Conservation (phyloP, 37 sponge, comb jelly and placozoan species). For the Aplysina aerophoba region DNA sequence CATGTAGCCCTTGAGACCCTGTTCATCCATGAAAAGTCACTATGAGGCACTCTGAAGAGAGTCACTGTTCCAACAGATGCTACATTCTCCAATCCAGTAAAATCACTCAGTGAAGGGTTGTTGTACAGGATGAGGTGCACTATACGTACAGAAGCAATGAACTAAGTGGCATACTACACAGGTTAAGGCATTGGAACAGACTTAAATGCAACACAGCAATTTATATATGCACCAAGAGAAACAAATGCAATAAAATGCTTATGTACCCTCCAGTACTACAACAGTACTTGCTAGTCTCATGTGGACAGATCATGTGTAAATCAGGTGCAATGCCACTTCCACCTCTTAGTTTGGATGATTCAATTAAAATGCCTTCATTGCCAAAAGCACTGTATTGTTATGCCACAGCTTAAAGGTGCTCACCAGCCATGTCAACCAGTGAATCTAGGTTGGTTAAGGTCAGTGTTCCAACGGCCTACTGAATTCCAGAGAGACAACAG, state of each 20-base stretch:
- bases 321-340: no score
- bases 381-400: no score
- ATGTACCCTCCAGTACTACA: neutral
- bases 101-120: constrained; percentile 32
- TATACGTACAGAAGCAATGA: neutral
- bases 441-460: constrained; percentile 1
- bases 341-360: no score
- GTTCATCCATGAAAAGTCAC: constrained; percentile 9
- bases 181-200: no score
- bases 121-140: neutral
- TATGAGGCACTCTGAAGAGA: neutral
- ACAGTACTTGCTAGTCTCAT: neutral
- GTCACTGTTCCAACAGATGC: neutral
- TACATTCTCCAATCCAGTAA: constrained; percentile 7
- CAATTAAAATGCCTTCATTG: no score
- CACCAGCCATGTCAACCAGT: constrained; percentile 37
- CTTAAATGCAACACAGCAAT: no score
- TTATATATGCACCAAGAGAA: neutral
- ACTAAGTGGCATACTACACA: no score
- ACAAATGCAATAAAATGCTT: neutral
- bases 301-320: no score
- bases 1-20: neutral
- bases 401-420: no score
- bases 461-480: constrained; percentile 44
- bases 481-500: neutral